Base-by-base conservation (phyloP, 2,797 vertebrate genomes). In the Oryzias sinensis region DNA sequence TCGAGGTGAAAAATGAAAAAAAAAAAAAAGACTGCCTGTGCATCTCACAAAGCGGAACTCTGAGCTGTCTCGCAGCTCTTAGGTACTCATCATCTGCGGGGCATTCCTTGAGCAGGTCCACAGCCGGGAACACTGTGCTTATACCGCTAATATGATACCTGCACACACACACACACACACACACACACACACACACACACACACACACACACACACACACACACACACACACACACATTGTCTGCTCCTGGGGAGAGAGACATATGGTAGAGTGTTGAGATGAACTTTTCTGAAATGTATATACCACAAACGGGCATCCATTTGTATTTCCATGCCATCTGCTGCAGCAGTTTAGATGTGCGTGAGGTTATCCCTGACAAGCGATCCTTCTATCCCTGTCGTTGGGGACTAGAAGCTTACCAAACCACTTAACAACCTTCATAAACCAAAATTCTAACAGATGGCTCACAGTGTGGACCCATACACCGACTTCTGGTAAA, bases 301-400 rank as follows among this genome's bases (percentile, higher is more conserved):
- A 76, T 70, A 59, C 53, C 45, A 72, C 48, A 56, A 68, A 56
- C 59, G 56, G 61, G 53, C 70, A 62, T 58, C 56, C 42, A 54
- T 80, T 62, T 77, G 68, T 73, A 79, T 77, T 65, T 72, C 57
- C 40, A 29, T 43, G 58, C 81, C 85, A 86, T 80, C 79, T 87
- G 83, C 70, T 59, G 61, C 40, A 50, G 50, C 54, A 22, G 57
- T 79, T 70, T 52, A 62, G 64, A 54, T 63, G 63, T 68, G 62
- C 44, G 20, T 62, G 65, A 80, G 56, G 72, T 74, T 70, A 74
- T 60, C 43, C 58, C 6, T 24, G 72, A 80, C 77, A 68, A 74
- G 55, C 33, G 43, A 73, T 82, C 69, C n/a, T 55, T 82, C 76
- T 62, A 27, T 61, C 43, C 49, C 45, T 68, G 70, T 74, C 75